Base-by-base conservation (phyloP, 1,140 invertebrate genomes). In the Planococcus citri region DNA sequence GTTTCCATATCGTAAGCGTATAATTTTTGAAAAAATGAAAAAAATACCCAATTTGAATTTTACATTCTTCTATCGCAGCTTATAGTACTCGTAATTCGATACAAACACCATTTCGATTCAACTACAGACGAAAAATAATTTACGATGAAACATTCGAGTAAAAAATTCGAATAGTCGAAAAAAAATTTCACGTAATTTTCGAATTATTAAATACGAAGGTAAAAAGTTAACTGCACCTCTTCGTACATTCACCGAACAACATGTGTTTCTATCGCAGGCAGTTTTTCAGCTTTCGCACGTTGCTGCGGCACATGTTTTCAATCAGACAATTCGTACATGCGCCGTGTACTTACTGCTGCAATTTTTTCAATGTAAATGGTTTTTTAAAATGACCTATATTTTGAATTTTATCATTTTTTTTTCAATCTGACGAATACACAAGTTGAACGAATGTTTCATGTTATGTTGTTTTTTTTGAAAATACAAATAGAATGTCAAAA, bases 241-340 rank as follows among this genome's bases (percentile, higher is more conserved):
- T 33, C 41, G 41, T n/a, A 51, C 41, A 51, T 51, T 51, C 41
- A 51, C 41, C 41, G 41, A 51, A 51, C 41, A 51, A 51, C 41
- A 51, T 51, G 41, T 51, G 41, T 51, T 51, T 51, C n/a, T 20
- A 20, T 51, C 41, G 17, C 41, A 51, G 41, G 41, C 41, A 51
- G n/a, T 51, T 51, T 51, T 51, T 51, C 4, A 4, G 6, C 41
- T 51, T 51, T 51, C 41, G 41, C 41, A 51, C 41, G 41, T 51
- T 51, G 41, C 41, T 20, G n/a, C 41, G 6, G 41, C 41, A 51
- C 41, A 51, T 51, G 41, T 6, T 17, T n/a, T 17, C 41, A 17
- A 51, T 51, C 17, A 51, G 41, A 51, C 17, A 20, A 2, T 37
- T 51, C 17, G 41, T 17, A 51, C 41, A 51, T 51, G 41, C 41